Base-by-base conservation (phyloP, 2,888 invertebrate genomes). In the Epinotia bilunana region DNA sequence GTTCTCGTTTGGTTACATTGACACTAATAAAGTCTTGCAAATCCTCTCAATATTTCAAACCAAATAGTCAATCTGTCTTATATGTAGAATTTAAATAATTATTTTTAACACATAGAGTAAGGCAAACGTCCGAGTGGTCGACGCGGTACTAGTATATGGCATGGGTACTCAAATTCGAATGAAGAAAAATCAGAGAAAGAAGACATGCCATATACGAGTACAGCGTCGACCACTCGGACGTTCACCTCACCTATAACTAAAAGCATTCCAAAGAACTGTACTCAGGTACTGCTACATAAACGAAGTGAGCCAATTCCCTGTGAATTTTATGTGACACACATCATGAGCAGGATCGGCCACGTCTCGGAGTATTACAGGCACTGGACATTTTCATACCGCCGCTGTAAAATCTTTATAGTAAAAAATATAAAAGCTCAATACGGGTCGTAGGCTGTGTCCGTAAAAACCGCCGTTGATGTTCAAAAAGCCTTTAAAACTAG, bases 401-500 rank as follows among this genome's bases (percentile, higher is more conserved):
- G 71, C 23, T 57, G 55, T 72, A 88, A 86, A 82, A 70, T 53
- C n/a, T 68, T 77, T 72, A 77, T 77, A 58, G 68, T 72, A 68
- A 74, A 76, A 72, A 73, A 68, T 84, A 87, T 90, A 90, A 89
- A 90, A 87, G 85, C 85, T 85, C 88, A 90, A 91, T 91, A 91
- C 90, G 90, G 91, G 87, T 85, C 84, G 64, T 62, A 62, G 71
- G 67, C 67, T 55, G 55, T 81, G 87, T 82, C 84, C 87, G 88
- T 92, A 91, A 91, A 89, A 91, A 87, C 86, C 79, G 85, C 87
- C 83, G 88, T 90, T 90, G 89, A 88, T 90, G 88, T 88, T 91
- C 88, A 89, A 93, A 91, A 91, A 90, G 87, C 89, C 88, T 88
- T 92, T 90, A 91, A 91, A 93, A 91, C 88, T 91, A 91, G 90